A percentile compares a stretch with the other conserved stretches of the same genome.
Conservation (phyloP, 2,113 vertebrate genomes). For the Aleadryas rufinucha region DNA sequence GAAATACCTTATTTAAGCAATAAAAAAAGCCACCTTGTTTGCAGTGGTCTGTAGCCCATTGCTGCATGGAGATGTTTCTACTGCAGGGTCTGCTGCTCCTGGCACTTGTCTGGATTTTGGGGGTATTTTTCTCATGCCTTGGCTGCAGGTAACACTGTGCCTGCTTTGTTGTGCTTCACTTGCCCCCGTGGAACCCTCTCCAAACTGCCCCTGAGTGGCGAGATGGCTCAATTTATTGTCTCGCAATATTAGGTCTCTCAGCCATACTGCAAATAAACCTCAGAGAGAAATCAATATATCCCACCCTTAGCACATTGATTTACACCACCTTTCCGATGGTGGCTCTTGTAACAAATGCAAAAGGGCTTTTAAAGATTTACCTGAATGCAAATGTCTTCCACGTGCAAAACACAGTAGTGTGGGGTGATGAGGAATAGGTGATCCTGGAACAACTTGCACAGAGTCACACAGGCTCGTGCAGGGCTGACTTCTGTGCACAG, state of each 20-base stretch:
- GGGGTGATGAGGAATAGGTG: background rate
- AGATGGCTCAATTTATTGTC: background rate
- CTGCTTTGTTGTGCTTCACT: background rate
- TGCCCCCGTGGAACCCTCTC: background rate
- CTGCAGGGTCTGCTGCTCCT: background rate
- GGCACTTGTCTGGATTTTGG: background rate
- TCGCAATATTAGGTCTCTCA: slow-evolving; percentile 1
- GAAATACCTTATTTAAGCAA: background rate
- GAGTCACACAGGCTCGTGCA: accelerated
- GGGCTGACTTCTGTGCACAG: background rate
- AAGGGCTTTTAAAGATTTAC: background rate
- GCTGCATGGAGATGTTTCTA: background rate
- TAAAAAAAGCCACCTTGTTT: background rate
- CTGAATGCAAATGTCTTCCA: background rate
- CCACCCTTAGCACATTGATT: slow-evolving; percentile 19
- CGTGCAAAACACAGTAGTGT: background rate
- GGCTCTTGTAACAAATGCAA: background rate
- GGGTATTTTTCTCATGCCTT: background rate
- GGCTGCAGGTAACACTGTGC: background rate
- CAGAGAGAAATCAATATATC: slow-evolving; percentile 21
- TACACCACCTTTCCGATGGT: background rate
- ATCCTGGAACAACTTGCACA: background rate
- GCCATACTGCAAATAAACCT: background rate
- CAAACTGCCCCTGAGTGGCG: background rate
- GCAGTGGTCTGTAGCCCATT: background rate